Percentiles rank a stretch among this genome's conserved stretches.
phyloP scores from a whole-genome alignment of 2,888 invertebrate species.

The Lysandra coridon region DNA sequence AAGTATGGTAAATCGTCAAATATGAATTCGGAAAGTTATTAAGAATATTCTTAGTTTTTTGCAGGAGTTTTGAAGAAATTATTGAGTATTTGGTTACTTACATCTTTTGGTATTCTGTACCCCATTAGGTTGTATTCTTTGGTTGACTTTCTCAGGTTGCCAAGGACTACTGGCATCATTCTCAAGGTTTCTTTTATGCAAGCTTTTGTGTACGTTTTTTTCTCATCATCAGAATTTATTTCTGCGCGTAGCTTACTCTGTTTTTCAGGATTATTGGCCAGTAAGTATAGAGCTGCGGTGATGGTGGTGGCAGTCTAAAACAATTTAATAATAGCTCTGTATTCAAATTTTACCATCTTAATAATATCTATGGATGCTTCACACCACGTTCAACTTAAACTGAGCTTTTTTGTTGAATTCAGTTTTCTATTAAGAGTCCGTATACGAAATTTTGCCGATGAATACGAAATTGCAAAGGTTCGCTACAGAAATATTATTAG shows the following conservation, averaged over 20 bases:
- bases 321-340: neutral
- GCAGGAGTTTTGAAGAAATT: neutral
- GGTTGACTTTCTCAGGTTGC: conserved; percentile 74
- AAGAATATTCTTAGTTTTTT: neutral
- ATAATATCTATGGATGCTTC: no score
- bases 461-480: no score
- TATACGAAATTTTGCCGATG: no score
- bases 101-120: conserved; percentile 82
- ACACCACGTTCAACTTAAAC: neutral
- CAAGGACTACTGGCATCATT: conserved; percentile 81
- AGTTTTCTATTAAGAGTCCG: no score
- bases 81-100: conserved; percentile 51
- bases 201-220: conserved; percentile 83
- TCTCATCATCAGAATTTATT: conserved; percentile 55
- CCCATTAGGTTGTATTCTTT: conserved; percentile 81
- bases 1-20: conserved; percentile 12
- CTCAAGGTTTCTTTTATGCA: conserved; percentile 86
- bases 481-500: no score
- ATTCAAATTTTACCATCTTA: neutral
- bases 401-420: no score
- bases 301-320: conserved; percentile 79
- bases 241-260: conserved; percentile 83
- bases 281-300: conserved; percentile 77
- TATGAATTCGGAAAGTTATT: neutral
- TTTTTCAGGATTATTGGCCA: conserved; percentile 82